Conservation (phyloP, 1,140 invertebrate species). For the Mamestra configurata region DNA sequence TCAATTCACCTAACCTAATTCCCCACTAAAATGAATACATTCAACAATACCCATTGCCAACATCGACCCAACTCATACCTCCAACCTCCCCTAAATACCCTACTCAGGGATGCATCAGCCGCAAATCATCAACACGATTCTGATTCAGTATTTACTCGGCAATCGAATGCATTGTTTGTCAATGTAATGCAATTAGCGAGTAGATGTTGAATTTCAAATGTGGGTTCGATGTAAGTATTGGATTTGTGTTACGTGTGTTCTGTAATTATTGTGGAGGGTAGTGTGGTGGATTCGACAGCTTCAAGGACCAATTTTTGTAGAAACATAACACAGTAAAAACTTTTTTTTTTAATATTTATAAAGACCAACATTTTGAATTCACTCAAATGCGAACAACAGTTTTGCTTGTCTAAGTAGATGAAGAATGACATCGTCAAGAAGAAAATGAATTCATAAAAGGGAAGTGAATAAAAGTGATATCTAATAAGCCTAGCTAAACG, state of each 20-base stretch:
- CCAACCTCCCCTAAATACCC: neutral
- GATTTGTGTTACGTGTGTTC: neutral
- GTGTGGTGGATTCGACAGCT: too few species aligned
- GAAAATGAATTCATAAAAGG: too few species aligned
- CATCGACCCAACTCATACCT: neutral
- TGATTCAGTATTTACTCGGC: constrained; percentile 8
- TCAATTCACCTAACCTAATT: neutral
- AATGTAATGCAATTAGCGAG: constrained; percentile 22
- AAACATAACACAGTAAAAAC: too few species aligned
- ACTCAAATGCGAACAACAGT: too few species aligned
- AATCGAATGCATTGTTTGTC: constrained; percentile 30
- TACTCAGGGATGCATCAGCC: neutral
- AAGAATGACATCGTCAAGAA: too few species aligned
- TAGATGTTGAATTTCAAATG: constrained; percentile 32
- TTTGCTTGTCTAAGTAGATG: too few species aligned
- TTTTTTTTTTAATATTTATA: too few species aligned
- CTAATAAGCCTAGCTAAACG: too few species aligned
- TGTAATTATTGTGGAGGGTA: neutral
- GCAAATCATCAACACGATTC: neutral
- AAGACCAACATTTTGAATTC: too few species aligned
- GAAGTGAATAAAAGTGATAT: too few species aligned
- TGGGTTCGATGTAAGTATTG: neutral
- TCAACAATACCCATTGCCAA: neutral
- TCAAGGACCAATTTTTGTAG: too few species aligned
- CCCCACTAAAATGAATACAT: neutral